These are phyloP conservation scores for Anolis sagrei DNA, from an alignment of 2,113 vertebrate species.

Conservation along the genomic window DNA sequence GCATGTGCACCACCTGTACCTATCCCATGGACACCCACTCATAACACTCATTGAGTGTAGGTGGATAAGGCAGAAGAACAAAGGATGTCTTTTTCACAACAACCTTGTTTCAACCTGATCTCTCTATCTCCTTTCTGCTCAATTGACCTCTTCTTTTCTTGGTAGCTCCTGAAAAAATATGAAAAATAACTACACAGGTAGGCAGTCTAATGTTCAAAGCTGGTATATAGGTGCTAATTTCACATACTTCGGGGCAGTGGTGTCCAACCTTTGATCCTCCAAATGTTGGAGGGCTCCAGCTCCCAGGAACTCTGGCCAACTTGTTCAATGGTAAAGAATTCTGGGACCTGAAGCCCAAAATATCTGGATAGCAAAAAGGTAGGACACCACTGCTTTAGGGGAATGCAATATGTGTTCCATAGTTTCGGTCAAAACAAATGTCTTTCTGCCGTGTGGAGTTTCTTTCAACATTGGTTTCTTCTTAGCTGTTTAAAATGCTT, in stretches of 20 bases:
- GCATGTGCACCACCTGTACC: too few species aligned
- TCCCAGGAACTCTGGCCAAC: too few species aligned
- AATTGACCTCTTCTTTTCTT: too few species aligned
- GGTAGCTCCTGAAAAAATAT: background rate
- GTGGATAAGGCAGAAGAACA: background rate
- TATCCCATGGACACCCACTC: background rate
- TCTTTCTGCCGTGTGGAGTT: background rate
- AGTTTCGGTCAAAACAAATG: too few species aligned
- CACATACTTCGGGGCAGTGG: background rate
- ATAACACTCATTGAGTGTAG: background rate
- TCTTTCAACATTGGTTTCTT: background rate
- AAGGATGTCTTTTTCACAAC: background rate
- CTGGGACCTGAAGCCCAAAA: too few species aligned
- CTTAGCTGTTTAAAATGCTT: background rate
- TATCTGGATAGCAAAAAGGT: too few species aligned
- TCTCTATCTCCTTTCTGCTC: background rate
- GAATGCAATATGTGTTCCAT: too few species aligned
- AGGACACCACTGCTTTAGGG: too few species aligned
- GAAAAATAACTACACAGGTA: background rate
- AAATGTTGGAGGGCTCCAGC: too few species aligned
- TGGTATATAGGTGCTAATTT: background rate
- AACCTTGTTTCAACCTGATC: background rate
- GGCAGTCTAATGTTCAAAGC: background rate
- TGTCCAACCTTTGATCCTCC: too few species aligned
- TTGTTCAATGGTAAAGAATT: too few species aligned